phyloP scores from a whole-genome alignment of 2,113 vertebrate genomes.

The Oncorhynchus nerka region DNA sequence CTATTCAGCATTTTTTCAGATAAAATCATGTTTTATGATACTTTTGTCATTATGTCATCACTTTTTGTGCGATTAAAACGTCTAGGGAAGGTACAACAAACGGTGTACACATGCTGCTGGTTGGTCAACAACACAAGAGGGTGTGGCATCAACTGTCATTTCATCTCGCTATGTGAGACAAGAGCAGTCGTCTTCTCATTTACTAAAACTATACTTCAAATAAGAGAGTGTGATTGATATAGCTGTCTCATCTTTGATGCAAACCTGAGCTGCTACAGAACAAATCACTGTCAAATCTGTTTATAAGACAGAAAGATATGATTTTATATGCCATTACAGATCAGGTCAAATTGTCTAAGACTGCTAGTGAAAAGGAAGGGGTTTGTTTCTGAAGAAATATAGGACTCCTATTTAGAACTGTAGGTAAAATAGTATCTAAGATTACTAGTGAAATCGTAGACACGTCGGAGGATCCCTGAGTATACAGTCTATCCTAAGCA shows the following conservation, averaged over 20 bases:
- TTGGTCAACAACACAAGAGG: slow-evolving; percentile 2
- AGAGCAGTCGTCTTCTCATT: not conserved
- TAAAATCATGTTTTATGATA: not conserved
- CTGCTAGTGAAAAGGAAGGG: not conserved
- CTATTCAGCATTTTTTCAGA: not conserved
- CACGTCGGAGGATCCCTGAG: not conserved
- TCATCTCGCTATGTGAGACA: not conserved
- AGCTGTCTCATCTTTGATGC: not conserved
- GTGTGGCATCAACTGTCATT: not conserved
- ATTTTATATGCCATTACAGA: not conserved
- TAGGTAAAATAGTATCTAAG: not conserved
- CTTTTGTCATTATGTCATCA: not conserved
- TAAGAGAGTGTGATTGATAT: not conserved
- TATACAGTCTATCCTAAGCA: not conserved
- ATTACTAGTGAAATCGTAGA: not conserved
- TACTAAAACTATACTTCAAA: not conserved
- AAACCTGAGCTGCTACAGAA: not conserved
- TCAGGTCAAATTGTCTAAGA: not conserved
- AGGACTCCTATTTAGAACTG: not conserved
- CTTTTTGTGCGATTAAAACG: not conserved
- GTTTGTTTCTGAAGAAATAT: not conserved
- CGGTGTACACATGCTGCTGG: not conserved
- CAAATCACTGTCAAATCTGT: not conserved
- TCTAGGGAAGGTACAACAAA: not conserved
- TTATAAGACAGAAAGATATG: not conserved